phyloP scores from a whole-genome alignment of 2,113 vertebrate species.

The Thunnus maccoyii region DNA sequence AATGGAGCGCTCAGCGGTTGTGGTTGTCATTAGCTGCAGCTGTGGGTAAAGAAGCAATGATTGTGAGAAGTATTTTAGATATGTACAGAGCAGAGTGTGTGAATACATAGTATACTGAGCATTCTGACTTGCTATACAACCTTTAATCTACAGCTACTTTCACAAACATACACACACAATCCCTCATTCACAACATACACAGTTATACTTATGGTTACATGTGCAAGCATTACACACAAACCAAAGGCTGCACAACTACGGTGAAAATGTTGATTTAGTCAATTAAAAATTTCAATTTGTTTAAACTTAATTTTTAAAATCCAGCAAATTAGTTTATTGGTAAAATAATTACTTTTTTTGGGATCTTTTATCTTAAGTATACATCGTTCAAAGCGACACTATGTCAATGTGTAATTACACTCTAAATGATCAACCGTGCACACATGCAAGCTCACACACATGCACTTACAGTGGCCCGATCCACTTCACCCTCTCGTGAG shows the following conservation, averaged over 20 bases:
- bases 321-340: no score
- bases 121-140: not conserved
- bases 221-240: slow-evolving; percentile 4
- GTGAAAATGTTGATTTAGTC: not conserved
- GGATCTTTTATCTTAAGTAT: no score
- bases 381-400: not conserved
- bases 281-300: no score
- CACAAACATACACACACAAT: slow-evolving; percentile 12
- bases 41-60: slow-evolving; percentile 64
- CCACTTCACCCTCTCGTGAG: slow-evolving; percentile 86
- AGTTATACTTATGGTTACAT: not conserved
- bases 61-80: slow-evolving; percentile 16
- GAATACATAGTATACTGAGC: not conserved
- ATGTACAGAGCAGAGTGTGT: slow-evolving; percentile 4
- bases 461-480: slow-evolving; percentile 89
- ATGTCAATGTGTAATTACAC: no score
- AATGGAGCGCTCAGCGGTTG: slow-evolving; percentile 46
- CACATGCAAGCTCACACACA: slow-evolving; percentile 20
- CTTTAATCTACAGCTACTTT: slow-evolving; percentile 9
- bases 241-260: not conserved
- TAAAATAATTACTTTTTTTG: no score
- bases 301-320: no score
- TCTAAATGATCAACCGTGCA: not conserved
- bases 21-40: slow-evolving; percentile 70
- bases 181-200: slow-evolving; percentile 10